phyloP scores from a whole-genome alignment of 2,888 invertebrate genomes.

The Ichneumon xanthorius region DNA sequence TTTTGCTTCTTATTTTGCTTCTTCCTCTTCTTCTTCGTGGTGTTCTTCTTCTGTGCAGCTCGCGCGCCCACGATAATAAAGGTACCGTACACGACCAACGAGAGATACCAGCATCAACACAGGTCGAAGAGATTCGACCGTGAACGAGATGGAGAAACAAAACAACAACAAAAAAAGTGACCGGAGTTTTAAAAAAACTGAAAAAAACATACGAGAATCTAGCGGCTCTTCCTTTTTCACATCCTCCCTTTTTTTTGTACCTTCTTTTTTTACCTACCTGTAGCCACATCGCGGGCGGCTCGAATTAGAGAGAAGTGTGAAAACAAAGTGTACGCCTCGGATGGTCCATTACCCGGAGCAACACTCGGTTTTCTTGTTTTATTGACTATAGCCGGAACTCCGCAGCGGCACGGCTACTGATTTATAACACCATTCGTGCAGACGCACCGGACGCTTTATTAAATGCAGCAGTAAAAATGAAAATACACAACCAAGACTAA shows the following conservation, averaged over 20 bases:
- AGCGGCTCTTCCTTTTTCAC: constrained; percentile 27
- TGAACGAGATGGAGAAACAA: constrained; percentile 61
- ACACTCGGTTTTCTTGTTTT: constrained; percentile 11
- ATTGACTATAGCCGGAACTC: constrained; percentile 1
- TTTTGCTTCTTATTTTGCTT: constrained; percentile 17
- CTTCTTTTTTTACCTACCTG: constrained; percentile 33
- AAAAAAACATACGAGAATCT: constrained; percentile 46
- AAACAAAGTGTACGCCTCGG: constrained; percentile 58
- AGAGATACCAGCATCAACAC: constrained; percentile 49
- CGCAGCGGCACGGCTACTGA: not conserved
- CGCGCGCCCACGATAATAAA: constrained; percentile 58
- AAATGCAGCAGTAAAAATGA: not conserved
- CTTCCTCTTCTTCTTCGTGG: constrained; percentile 44
- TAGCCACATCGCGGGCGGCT: constrained; percentile 26
- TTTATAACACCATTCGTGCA: not conserved
- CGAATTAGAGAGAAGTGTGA: constrained; percentile 61
- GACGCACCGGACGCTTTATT: not conserved
- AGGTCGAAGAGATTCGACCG: constrained; percentile 49
- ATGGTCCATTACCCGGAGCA: constrained; percentile 50
- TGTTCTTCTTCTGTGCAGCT: constrained; percentile 44
- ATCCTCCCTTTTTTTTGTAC: not conserved
- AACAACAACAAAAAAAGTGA: constrained; percentile 39
- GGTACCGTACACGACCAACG: constrained; percentile 65
- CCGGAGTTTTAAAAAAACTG: constrained; percentile 35
- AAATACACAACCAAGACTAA: not conserved